These are phyloP conservation scores for Phyllotreta cruciferae DNA, from an alignment of 2,888 invertebrate genomes.

Conservation along the genomic window DNA sequence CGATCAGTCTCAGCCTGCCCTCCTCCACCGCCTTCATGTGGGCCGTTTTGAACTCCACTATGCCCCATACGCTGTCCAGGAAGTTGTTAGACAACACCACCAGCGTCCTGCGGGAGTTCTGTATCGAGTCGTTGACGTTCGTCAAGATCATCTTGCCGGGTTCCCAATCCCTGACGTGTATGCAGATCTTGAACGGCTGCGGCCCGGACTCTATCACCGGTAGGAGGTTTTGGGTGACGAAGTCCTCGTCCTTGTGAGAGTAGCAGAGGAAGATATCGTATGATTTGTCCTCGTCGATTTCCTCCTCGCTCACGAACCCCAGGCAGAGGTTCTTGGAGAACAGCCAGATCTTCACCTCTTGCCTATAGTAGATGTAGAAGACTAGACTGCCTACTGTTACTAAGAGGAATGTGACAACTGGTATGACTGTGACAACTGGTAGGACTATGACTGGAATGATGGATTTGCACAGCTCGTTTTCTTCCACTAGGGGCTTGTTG, in stretches of 20 bases:
- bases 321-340: slow-evolving; percentile 66
- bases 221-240: slow-evolving; percentile 70
- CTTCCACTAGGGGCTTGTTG: slow-evolving; percentile 48
- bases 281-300: slow-evolving; percentile 70
- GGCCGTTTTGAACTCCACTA: slow-evolving; percentile 77
- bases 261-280: slow-evolving; percentile 86
- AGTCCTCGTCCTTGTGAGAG: slow-evolving; percentile 77
- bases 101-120: slow-evolving; percentile 73
- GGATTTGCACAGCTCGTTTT: slow-evolving; percentile 50
- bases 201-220: slow-evolving; percentile 71
- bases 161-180: slow-evolving; percentile 78
- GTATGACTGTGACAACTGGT: slow-evolving; percentile 53
- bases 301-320: slow-evolving; percentile 72
- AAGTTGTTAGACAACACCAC: slow-evolving; percentile 76
- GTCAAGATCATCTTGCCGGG: slow-evolving; percentile 77
- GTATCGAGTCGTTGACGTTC: slow-evolving; percentile 75
- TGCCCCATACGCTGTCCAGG: slow-evolving; percentile 77
- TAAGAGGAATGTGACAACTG: too few species aligned
- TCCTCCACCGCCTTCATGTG: slow-evolving; percentile 74
- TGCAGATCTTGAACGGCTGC: slow-evolving; percentile 71
- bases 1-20: slow-evolving; percentile 72
- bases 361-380: slow-evolving; percentile 64
- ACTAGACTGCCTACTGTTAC: slow-evolving; percentile 56
- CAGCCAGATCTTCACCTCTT: slow-evolving; percentile 73
- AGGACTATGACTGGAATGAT: slow-evolving; percentile 51